Evolutionary conservation across 2,888 invertebrate genomes (phyloP).

Genomic region (Eupithecia subumbrata): DNA sequence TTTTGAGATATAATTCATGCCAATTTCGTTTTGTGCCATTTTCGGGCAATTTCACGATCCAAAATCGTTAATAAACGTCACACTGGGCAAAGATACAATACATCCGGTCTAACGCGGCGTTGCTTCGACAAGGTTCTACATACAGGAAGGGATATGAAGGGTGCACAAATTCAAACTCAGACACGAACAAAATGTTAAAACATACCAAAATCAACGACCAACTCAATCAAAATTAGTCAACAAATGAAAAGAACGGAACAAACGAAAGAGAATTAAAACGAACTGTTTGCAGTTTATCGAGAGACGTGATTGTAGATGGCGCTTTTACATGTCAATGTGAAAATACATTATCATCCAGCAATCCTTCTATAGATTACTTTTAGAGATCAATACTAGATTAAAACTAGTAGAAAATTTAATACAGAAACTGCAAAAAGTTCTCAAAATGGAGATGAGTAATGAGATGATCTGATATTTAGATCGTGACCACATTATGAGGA

Average conservation of each 20-base stretch:
- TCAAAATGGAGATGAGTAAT: constrained; percentile 62
- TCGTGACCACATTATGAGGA: constrained; percentile 24
- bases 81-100: constrained; percentile 13
- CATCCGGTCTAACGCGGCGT: constrained; percentile 33
- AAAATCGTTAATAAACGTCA: constrained; percentile 35
- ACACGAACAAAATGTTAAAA: constrained; percentile 60
- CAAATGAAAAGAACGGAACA: constrained; percentile 52
- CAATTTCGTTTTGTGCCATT: constrained; percentile 17
- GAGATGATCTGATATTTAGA: constrained; percentile 52
- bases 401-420: neutral
- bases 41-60: constrained; percentile 31
- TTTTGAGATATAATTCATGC: constrained; percentile 14
- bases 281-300: constrained; percentile 57
- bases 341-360: neutral
- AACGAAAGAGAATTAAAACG: constrained; percentile 45
- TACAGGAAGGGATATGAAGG: constrained; percentile 56
- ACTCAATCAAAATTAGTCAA: constrained; percentile 54
- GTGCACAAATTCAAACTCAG: constrained; percentile 71
- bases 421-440: constrained; percentile 52
- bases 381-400: neutral
- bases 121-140: constrained; percentile 40
- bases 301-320: neutral
- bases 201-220: constrained; percentile 57
- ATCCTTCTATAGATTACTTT: neutral
- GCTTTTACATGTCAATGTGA: neutral